Evolutionary conservation across 2,113 vertebrate genomes (phyloP), one percentile per base, ranked within the genome.

Genomic region (Oreochromis niloticus): DNA sequence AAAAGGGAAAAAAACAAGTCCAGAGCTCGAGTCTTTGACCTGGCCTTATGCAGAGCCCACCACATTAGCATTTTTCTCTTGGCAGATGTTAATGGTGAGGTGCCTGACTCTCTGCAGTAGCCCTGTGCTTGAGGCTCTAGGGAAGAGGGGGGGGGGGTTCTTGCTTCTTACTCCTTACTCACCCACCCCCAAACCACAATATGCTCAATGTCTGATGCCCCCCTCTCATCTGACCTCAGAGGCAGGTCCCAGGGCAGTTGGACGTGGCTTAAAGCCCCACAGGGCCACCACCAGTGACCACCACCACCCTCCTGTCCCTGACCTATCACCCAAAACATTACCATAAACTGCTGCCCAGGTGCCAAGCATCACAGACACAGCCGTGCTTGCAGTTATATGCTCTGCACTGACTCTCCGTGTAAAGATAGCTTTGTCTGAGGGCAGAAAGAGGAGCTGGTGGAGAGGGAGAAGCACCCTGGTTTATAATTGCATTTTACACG

Each of bases 281-380:
- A 93, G 68, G 84, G 92, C 91, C 91, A 86, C 92, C 90, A 87
- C 90, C 92, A 83, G 73, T 85, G 80, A 88, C 86, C 84, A 36
- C 86, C 83, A 36, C 89, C 94, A 92, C 87, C 91, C 91, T 87
- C 87, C 88, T 88, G 91, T 90, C 91, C 85, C 88, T 90, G 93
- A 95, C 92, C 89, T 93, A 93, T 95, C 93, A 90, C 92, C 94
- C 92, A 90, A 95, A 92, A 93, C 91, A 95, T 95, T 94, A 92
- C 87, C 94, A 95, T 95, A 94, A 94, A 95, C 89, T 79, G 85
- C 86, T 85, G 86, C 86, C 81, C 11, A 6, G 46, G 84, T 90
- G 95, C 95, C 95, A 96, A 95, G 71, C 88, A 88, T 91, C 91
- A 95, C 91, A 66, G 61, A 94, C 88, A 83, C 87, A 59, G 88